Evolutionary conservation across 2,888 invertebrate species (phyloP).

Genomic region (Cheilosia urbana): DNA sequence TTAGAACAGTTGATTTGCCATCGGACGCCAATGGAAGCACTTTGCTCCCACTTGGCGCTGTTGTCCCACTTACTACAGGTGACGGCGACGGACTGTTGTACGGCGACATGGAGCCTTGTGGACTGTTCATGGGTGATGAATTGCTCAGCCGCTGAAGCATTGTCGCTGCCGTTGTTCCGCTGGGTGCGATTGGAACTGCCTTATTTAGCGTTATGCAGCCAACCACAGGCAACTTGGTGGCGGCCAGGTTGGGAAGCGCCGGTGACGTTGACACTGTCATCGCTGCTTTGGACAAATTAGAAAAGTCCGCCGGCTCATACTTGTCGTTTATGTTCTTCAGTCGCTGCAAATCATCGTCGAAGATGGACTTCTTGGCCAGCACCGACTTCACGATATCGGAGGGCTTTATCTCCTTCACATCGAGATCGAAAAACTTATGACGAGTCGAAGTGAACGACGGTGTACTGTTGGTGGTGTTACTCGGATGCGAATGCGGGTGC

Average conservation of each 20-base stretch:
- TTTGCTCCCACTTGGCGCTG: slow-evolving; percentile 38
- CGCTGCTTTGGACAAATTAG: slow-evolving; percentile 75
- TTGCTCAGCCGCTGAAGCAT: slow-evolving; percentile 82
- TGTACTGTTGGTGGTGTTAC: slow-evolving; percentile 84
- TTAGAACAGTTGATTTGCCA: slow-evolving; percentile 48
- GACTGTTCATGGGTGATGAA: slow-evolving; percentile 83
- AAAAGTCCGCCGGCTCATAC: slow-evolving; percentile 87
- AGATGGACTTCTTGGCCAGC: slow-evolving; percentile 95
- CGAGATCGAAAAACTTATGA: slow-evolving; percentile 91
- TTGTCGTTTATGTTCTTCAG: slow-evolving; percentile 94
- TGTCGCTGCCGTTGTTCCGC: slow-evolving; percentile 58
- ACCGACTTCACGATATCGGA: slow-evolving; percentile 97
- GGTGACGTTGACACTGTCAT: slow-evolving; percentile 79
- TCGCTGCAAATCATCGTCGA: slow-evolving; percentile 97
- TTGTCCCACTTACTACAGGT: slow-evolving; percentile 79
- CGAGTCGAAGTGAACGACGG: slow-evolving; percentile 86
- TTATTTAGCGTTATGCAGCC: slow-evolving; percentile 75
- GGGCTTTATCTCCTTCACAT: slow-evolving; percentile 92
- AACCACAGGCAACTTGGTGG: slow-evolving; percentile 80
- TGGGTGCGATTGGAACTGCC: slow-evolving; percentile 35
- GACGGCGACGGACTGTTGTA: slow-evolving; percentile 83
- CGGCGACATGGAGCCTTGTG: slow-evolving; percentile 83
- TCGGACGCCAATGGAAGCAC: slow-evolving; percentile 37
- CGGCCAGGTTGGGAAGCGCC: slow-evolving; percentile 82
- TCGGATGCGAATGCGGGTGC: slow-evolving; percentile 81